Percentiles rank a stretch among this genome's conserved stretches.
Conservation (phyloP, 2,888 invertebrate species). For the Philonicus albiceps region DNA sequence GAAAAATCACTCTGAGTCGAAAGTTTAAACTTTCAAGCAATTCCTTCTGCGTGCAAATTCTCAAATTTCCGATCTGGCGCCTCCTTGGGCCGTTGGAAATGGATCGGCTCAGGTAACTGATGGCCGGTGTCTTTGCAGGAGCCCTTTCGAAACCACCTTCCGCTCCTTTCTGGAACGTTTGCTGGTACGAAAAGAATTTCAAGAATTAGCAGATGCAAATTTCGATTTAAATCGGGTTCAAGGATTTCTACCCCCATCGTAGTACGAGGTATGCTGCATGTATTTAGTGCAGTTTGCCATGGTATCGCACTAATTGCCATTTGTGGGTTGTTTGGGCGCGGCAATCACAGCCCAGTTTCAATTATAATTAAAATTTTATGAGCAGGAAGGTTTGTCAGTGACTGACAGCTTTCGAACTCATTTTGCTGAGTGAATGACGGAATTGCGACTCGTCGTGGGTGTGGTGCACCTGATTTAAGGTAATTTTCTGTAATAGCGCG, state of each 20-base stretch:
- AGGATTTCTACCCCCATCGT: not conserved
- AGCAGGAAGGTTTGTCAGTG: not conserved
- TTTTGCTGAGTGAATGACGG: not conserved
- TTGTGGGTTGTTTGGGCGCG: not conserved
- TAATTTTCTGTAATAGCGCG: not conserved
- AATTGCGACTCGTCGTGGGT: not conserved
- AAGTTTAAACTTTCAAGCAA: slow-evolving; percentile 15
- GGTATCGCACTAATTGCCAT: not conserved
- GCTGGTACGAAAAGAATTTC: not conserved
- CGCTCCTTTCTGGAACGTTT: not conserved
- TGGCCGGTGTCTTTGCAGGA: not conserved
- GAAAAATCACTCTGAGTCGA: slow-evolving; percentile 30
- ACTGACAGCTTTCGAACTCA: not conserved
- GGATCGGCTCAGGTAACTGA: not conserved
- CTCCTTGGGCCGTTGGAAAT: not conserved
- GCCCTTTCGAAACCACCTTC: not conserved
- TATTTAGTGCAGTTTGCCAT: not conserved
- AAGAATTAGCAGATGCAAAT: not conserved
- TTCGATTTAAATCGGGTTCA: not conserved
- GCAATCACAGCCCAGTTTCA: not conserved
- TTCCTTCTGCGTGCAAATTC: not conserved
- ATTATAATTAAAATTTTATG: not conserved
- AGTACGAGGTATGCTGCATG: not conserved
- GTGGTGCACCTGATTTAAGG: not conserved
- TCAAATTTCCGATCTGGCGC: not conserved